Evolutionary conservation across 1,140 invertebrate genomes (phyloP).

Genomic region (Micrasema longulum): DNA sequence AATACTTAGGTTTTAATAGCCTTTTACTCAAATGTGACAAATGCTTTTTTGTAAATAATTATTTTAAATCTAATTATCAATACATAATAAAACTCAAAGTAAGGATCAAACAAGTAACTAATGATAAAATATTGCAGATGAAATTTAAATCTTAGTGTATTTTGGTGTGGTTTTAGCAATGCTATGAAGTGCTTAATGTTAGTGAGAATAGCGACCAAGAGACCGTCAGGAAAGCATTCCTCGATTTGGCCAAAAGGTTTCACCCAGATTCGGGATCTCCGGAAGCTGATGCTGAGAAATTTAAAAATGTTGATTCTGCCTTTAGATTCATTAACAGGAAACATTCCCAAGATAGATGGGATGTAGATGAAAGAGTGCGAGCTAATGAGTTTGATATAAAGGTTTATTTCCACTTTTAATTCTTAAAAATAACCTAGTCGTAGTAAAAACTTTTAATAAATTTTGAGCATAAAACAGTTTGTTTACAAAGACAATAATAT

Average conservation of each 20-base stretch:
- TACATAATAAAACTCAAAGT: conserved; percentile 27
- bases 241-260: conserved; percentile 81
- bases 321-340: conserved; percentile 70
- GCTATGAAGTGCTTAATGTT: conserved; percentile 75
- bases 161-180: conserved; percentile 67
- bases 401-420: too few relatives aligned
- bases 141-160: not conserved
- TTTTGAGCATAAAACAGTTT: too few relatives aligned
- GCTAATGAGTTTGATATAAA: conserved; percentile 67
- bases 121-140: not conserved
- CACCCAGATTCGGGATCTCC: conserved; percentile 83
- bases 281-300: conserved; percentile 77
- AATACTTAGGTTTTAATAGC: not conserved
- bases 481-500: too few relatives aligned
- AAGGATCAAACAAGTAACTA: conserved; percentile 8
- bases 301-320: conserved; percentile 75
- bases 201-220: conserved; percentile 77
- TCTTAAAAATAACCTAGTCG: too few relatives aligned
- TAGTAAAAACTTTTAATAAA: too few relatives aligned
- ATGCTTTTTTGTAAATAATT: not conserved
- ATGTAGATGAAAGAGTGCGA: conserved; percentile 59
- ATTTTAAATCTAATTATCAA: conserved; percentile 10
- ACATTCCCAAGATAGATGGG: conserved; percentile 66
- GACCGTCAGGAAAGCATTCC: conserved; percentile 77
- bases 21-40: not conserved